These are phyloP conservation scores for Leucoma salicis DNA, from an alignment of 2,888 invertebrate species.

Conservation along the genomic window DNA sequence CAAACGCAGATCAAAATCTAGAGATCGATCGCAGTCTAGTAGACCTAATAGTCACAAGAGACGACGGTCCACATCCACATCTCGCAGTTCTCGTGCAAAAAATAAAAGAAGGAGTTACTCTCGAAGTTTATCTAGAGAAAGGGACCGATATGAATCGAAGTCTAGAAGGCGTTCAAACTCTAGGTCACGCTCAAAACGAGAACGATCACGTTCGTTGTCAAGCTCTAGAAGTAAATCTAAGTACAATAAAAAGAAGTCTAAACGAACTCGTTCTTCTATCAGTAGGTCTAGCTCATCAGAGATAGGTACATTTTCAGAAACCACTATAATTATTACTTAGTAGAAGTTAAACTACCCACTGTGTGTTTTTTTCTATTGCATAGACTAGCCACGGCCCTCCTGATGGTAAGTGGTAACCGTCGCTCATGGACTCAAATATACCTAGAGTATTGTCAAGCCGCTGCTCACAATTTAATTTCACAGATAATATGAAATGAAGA, in stretches of 20 bases:
- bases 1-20: slow-evolving; percentile 63
- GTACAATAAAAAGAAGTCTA: slow-evolving; percentile 58
- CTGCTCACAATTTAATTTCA: too few species aligned
- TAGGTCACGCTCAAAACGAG: slow-evolving; percentile 54
- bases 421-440: too few species aligned
- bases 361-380: too few species aligned
- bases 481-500: too few species aligned
- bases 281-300: slow-evolving; percentile 69
- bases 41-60: slow-evolving; percentile 53
- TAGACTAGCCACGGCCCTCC: too few species aligned
- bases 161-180: slow-evolving; percentile 61
- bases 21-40: slow-evolving; percentile 63
- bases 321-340: too few species aligned
- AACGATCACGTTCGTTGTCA: slow-evolving; percentile 58
- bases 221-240: slow-evolving; percentile 60
- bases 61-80: slow-evolving; percentile 55
- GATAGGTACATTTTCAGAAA: slow-evolving; percentile 54
- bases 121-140: slow-evolving; percentile 69
- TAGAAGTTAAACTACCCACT: too few species aligned
- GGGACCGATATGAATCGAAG: slow-evolving; percentile 65
- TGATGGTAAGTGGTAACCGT: too few species aligned
- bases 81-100: slow-evolving; percentile 56
- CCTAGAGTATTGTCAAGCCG: too few species aligned
- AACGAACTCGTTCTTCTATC: slow-evolving; percentile 57
- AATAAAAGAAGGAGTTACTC: slow-evolving; percentile 63